A percentile compares a stretch with the other conserved stretches of the same genome.
These are phyloP conservation scores for Zophobas atratus DNA, from an alignment of 1,140 invertebrate species.

Conservation along the genomic window DNA sequence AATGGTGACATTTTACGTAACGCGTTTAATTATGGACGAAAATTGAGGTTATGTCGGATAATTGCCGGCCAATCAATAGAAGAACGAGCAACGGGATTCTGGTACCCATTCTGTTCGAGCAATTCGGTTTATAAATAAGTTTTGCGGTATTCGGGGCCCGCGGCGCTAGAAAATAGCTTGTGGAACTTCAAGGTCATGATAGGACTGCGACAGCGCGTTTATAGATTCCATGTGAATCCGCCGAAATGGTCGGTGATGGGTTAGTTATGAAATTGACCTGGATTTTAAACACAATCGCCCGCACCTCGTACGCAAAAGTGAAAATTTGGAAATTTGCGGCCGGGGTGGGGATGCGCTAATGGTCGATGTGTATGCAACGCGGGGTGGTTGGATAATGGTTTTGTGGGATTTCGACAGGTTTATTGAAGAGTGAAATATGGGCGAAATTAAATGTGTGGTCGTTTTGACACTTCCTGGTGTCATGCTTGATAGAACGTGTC, in stretches of 20 bases:
- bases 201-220: neutral
- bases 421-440: too few species aligned
- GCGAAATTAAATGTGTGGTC: too few species aligned
- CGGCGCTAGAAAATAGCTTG: slow-evolving; percentile 25
- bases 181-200: slow-evolving; percentile 28
- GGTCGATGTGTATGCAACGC: too few species aligned
- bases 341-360: too few species aligned
- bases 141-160: slow-evolving; percentile 26
- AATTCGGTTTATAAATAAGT: slow-evolving; percentile 16
- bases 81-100: neutral
- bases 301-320: neutral
- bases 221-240: neutral
- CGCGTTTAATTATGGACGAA: neutral
- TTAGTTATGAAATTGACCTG: slow-evolving; percentile 2
- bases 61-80: neutral
- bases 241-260: slow-evolving; percentile 8
- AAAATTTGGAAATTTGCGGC: slow-evolving; percentile 1
- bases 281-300: neutral
- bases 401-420: too few species aligned
- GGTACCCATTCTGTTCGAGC: neutral
- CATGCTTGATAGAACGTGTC: too few species aligned
- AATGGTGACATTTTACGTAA: neutral
- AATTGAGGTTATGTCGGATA: slow-evolving; percentile 4
- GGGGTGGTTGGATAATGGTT: too few species aligned
- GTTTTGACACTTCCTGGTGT: too few species aligned